Percentiles rank a stretch among this genome's conserved stretches.
These are phyloP conservation scores for Cebus imitator DNA, from an alignment of 2,113 vertebrate genomes.

Conservation along the genomic window DNA sequence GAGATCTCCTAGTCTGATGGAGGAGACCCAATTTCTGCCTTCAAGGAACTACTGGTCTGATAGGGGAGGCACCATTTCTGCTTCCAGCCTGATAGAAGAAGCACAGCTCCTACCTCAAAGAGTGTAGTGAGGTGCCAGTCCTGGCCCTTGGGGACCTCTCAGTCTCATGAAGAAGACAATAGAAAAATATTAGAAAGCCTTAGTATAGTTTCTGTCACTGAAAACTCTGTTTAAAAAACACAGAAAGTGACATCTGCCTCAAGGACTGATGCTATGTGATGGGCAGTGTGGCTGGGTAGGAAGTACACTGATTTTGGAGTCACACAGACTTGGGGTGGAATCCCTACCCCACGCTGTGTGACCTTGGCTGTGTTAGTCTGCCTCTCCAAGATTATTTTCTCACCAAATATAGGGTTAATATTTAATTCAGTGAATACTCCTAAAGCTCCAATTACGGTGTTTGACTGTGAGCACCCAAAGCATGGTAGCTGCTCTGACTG, in stretches of 20 bases:
- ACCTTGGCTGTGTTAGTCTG: background rate
- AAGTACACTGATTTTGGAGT: background rate
- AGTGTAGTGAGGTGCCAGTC: background rate
- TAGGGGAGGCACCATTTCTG: background rate
- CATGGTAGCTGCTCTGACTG: background rate
- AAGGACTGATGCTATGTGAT: background rate
- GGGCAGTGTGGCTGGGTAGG: rapidly evolving
- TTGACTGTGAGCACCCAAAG: background rate
- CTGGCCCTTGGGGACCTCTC: background rate
- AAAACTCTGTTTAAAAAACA: background rate
- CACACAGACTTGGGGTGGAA: background rate
- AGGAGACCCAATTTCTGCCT: no score
- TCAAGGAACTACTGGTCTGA: background rate
- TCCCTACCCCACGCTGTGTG: background rate
- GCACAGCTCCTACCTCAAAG: rapidly evolving
- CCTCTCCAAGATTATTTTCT: background rate
- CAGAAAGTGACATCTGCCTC: rapidly evolving
- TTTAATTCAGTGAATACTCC: background rate
- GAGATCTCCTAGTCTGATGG: background rate
- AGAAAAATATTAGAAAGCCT: background rate
- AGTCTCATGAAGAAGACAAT: background rate
- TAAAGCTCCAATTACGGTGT: background rate
- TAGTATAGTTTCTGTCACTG: rapidly evolving
- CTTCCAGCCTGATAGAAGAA: background rate
- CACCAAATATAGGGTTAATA: background rate